Conservation (phyloP, 2,113 vertebrate genomes). For the Rhabdornis inornatus region DNA sequence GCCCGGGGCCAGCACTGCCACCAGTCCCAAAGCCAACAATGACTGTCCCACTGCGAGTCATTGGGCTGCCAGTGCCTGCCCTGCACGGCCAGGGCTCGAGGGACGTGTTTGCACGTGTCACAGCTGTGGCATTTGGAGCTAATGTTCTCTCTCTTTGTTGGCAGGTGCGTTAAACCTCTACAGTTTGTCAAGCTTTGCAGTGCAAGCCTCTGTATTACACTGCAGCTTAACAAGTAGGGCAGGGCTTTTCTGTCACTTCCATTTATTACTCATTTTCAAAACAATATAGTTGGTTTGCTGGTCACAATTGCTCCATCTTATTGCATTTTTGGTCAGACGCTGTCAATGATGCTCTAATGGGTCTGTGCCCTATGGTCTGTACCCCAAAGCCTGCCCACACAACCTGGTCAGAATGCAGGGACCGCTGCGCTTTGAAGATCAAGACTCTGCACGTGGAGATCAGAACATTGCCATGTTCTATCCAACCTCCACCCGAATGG, state of each 20-base stretch:
- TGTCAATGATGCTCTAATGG: conserved; percentile 88
- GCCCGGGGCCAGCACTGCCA: conserved; percentile 36
- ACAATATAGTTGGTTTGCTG: conserved; percentile 81
- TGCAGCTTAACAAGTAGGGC: conserved; percentile 88
- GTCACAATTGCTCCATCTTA: conserved; percentile 85
- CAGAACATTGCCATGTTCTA: conserved; percentile 91
- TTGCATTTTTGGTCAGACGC: conserved; percentile 89
- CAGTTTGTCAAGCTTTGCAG: conserved; percentile 88
- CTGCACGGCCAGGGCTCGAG: conserved; percentile 65
- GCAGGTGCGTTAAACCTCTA: conserved; percentile 86
- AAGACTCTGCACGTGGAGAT: conserved; percentile 88
- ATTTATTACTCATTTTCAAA: conserved; percentile 80
- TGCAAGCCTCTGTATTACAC: conserved; percentile 86
- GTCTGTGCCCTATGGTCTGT: conserved; percentile 91
- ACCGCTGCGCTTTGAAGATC: conserved; percentile 87
- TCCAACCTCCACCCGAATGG: conserved; percentile 89
- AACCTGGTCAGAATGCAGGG: conserved; percentile 88
- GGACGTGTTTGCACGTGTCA: conserved; percentile 80
- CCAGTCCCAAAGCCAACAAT: conserved; percentile 72
- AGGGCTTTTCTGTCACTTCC: conserved; percentile 84
- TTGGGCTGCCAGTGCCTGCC: conserved; percentile 78
- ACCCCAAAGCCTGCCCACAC: conserved; percentile 88
- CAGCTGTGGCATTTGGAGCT: conserved; percentile 80
- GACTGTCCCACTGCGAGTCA: conserved; percentile 49
- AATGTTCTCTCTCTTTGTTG: conserved; percentile 88